Conservation (phyloP, 2,888 invertebrate genomes). For the Phaedon cochleariae region DNA sequence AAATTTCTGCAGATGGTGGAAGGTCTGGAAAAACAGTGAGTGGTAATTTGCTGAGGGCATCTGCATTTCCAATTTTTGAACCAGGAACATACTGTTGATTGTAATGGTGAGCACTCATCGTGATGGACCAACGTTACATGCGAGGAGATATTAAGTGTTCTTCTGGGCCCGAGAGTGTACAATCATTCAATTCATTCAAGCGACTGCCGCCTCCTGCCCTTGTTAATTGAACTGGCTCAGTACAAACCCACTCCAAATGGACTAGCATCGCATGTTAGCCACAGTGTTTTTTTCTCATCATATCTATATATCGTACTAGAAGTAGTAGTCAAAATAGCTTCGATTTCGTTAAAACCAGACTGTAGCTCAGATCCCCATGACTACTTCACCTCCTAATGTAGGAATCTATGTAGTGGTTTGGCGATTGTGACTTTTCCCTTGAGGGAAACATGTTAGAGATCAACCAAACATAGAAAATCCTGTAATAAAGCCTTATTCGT, state of each 20-base stretch:
- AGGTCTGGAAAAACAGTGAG: too few species aligned
- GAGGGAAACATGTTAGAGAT: neutral
- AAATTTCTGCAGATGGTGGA: too few species aligned
- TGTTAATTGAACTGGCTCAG: neutral
- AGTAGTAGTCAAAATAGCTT: constrained; percentile 7
- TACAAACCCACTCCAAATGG: constrained; percentile 20
- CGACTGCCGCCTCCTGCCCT: neutral
- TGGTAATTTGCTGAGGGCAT: too few species aligned
- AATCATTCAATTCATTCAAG: constrained; percentile 2
- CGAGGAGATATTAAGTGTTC: neutral
- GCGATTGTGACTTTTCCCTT: neutral
- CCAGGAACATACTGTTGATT: neutral
- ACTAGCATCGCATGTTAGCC: constrained; percentile 17
- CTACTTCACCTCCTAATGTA: neutral
- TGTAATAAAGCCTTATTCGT: neutral
- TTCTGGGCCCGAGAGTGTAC: neutral
- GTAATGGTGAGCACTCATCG: neutral
- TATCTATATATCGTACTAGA: constrained; percentile 9
- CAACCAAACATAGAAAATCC: neutral
- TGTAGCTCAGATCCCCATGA: neutral
- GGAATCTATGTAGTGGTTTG: neutral
- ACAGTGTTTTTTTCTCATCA: constrained; percentile 8
- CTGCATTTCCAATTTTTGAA: too few species aligned
- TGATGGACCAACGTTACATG: neutral
- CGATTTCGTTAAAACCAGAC: neutral